Evolutionary conservation across 1,140 invertebrate genomes (phyloP).

Genomic region (Drosophila nebulosa): DNA sequence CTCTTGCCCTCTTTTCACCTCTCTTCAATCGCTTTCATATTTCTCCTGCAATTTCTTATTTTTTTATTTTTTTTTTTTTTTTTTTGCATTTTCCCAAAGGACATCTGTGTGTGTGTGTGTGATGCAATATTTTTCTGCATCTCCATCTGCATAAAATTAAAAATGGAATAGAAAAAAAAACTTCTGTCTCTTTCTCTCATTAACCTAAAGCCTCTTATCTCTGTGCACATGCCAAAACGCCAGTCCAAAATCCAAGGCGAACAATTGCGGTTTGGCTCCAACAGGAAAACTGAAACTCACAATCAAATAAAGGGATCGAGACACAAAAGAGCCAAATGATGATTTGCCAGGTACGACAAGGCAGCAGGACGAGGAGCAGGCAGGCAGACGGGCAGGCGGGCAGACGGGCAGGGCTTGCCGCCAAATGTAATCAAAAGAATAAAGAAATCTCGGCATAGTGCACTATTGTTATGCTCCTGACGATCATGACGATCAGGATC

Average conservation of each 20-base stretch:
- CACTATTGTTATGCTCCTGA: not conserved
- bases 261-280: not conserved
- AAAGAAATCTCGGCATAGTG: slow-evolving; percentile 2
- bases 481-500: not conserved
- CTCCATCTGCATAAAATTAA: not conserved
- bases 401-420: not conserved
- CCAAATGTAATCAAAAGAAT: not conserved
- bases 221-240: not conserved
- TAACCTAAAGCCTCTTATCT: not conserved
- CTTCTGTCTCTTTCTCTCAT: no score
- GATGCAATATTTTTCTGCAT: not conserved
- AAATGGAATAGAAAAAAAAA: not conserved
- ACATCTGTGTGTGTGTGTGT: not conserved
- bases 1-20: no score
- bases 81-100: not conserved
- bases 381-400: no score
- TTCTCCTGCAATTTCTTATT: not conserved
- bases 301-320: not conserved
- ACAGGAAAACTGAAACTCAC: not conserved
- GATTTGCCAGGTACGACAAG: not conserved
- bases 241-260: not conserved
- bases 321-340: not conserved
- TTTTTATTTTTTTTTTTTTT: not conserved
- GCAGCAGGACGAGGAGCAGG: not conserved
- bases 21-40: no score